Conservation (phyloP, 2,113 vertebrate species). For the Rattus norvegicus region GRCr8 NC_086026.1:130746001-130746500, state of each 20-base stretch:
- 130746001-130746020: not conserved
- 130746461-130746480: not conserved
- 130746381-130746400: not conserved
- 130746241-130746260: not conserved
- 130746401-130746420: not conserved
- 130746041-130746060: not conserved
- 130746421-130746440: not conserved
- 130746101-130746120: not conserved
- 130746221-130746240: not conserved
- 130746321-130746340: not conserved
- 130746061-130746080: not conserved
- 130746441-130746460: not conserved
- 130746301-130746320: not conserved
- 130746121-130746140: not conserved
- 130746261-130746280: not conserved
- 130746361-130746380: not conserved
- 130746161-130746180: no score
- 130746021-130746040: not conserved
- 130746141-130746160: not conserved
- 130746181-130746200: not conserved
- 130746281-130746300: not conserved
- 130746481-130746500: not conserved
- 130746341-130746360: not conserved
- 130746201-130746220: not conserved
- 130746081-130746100: not conserved